phyloP scores from a whole-genome alignment of 2,797 vertebrate genomes.

The Menidia menidia region DNA sequence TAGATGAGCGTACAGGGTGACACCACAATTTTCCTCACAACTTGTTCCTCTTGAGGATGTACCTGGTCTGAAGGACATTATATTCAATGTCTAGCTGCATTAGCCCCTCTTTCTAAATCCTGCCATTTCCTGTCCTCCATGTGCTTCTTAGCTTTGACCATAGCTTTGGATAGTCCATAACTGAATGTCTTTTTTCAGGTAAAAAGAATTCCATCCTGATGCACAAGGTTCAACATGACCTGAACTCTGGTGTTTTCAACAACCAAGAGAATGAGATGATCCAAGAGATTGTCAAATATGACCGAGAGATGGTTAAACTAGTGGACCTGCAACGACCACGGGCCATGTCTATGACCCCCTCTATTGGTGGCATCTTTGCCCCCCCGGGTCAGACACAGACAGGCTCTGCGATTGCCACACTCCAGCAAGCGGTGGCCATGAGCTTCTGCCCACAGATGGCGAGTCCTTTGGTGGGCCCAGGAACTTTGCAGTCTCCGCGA shows the following conservation, averaged over 20 bases:
- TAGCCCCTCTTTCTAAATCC: slow-evolving; percentile 39
- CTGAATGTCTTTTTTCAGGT: slow-evolving; percentile 76
- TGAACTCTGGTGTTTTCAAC: slow-evolving; percentile 96
- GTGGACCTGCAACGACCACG: slow-evolving; percentile 90
- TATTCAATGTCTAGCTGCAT: slow-evolving; percentile 36
- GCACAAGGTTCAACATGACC: slow-evolving; percentile 98
- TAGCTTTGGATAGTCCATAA: slow-evolving; percentile 8
- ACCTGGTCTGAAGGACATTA: slow-evolving; percentile 65
- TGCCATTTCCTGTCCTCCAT: slow-evolving; percentile 28
- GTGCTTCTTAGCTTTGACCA: background rate
- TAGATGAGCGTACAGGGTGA: slow-evolving; percentile 66
- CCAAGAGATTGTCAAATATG: slow-evolving; percentile 98
- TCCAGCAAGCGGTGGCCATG: slow-evolving; percentile 97
- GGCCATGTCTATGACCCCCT: slow-evolving; percentile 86
- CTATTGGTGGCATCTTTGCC: slow-evolving; percentile 87
- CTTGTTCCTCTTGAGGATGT: slow-evolving; percentile 59
- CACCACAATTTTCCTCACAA: slow-evolving; percentile 56
- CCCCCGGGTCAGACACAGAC: slow-evolving; percentile 86
- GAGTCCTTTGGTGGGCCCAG: slow-evolving; percentile 86
- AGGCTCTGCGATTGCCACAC: slow-evolving; percentile 93
- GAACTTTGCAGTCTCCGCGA: slow-evolving; percentile 89
- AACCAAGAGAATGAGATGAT: slow-evolving; percentile 98
- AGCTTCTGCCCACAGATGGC: slow-evolving; percentile 97
- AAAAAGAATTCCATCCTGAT: slow-evolving; percentile 98
- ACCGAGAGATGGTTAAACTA: slow-evolving; percentile 97